Percentiles rank a stretch among this genome's conserved stretches.
These are phyloP conservation scores for Phodopus roborovskii DNA, from an alignment of 2,113 vertebrate genomes.

Conservation along the genomic window DNA sequence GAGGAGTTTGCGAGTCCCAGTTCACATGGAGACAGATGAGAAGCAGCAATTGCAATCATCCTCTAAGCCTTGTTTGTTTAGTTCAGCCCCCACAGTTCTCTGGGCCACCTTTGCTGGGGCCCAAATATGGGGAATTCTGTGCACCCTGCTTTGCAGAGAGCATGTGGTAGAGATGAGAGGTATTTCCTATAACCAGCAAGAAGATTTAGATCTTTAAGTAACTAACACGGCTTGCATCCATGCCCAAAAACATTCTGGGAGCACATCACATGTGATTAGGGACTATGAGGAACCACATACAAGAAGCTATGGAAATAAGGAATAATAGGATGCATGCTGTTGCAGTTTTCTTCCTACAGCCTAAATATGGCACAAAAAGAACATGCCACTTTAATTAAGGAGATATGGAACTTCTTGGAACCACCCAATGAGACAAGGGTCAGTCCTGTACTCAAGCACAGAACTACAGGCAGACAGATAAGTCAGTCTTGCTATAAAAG, in stretches of 20 bases:
- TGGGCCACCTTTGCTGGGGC: background rate
- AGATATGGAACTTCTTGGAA: background rate
- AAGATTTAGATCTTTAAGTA: background rate
- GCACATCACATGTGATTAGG: background rate
- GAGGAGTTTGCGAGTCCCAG: slow-evolving; percentile 35
- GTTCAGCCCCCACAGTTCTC: background rate
- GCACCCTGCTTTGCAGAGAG: background rate
- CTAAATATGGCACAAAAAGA: background rate
- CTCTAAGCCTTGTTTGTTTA: background rate
- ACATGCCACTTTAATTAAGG: background rate
- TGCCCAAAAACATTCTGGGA: background rate
- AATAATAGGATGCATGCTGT: background rate
- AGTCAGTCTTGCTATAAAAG: background rate
- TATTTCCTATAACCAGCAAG: background rate
- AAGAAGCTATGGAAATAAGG: background rate
- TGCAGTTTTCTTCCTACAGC: background rate
- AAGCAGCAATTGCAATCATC: background rate
- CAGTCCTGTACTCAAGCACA: background rate
- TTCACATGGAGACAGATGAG: background rate
- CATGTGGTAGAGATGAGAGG: background rate
- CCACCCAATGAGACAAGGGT: background rate
- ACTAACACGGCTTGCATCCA: background rate
- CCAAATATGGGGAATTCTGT: background rate
- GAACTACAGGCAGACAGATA: background rate
- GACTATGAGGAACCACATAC: background rate